Percentiles rank a stretch among this genome's conserved stretches.
Conservation (phyloP, 53 echinoderm and acorn worm species). For the Arbacia lixula region DNA sequence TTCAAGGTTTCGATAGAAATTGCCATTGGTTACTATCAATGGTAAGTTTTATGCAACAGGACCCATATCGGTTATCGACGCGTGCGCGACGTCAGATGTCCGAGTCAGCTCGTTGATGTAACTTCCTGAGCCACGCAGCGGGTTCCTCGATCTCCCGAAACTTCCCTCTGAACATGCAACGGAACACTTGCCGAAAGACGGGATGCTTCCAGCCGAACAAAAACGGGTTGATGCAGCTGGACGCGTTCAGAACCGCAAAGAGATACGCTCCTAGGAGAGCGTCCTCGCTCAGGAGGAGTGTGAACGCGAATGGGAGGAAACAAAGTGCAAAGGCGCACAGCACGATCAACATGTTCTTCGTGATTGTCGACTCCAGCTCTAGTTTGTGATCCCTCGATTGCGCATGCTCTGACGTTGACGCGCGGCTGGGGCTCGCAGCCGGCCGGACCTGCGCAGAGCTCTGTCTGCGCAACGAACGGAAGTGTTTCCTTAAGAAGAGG, state of each 20-base stretch:
- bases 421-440: not conserved
- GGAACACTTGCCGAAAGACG: constrained; percentile 38
- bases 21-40: too few relatives aligned
- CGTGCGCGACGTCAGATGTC: too few relatives aligned
- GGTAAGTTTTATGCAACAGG: too few relatives aligned
- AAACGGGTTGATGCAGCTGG: constrained; percentile 20
- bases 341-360: constrained; percentile 30
- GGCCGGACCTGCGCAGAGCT: not conserved
- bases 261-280: constrained; percentile 12
- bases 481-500: not conserved
- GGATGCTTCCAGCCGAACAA: constrained; percentile 33
- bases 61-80: too few relatives aligned
- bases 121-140: constrained; percentile 7
- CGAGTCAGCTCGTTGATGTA: not conserved
- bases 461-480: constrained; percentile 7
- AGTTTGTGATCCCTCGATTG: not conserved
- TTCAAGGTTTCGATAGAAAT: too few relatives aligned
- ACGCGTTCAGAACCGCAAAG: constrained; percentile 20
- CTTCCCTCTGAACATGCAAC: constrained; percentile 28
- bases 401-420: not conserved
- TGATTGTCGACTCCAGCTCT: constrained; percentile 35
- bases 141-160: constrained; percentile 17
- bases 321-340: constrained; percentile 9
- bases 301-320: constrained; percentile 5
- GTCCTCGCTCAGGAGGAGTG: not conserved